Evolutionary conservation across 2,888 invertebrate species (phyloP).

Genomic region (Laothoe populi): DNA sequence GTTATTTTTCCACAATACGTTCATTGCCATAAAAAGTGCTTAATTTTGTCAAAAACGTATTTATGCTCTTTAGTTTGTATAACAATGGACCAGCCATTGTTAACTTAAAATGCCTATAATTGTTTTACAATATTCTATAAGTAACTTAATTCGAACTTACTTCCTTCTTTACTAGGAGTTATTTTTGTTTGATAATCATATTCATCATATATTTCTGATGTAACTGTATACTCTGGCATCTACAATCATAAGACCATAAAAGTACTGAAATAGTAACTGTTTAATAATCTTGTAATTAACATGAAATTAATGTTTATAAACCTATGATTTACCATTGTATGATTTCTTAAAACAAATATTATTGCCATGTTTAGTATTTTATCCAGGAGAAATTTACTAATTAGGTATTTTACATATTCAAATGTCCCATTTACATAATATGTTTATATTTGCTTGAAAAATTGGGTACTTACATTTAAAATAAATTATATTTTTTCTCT

Average conservation of each 20-base stretch:
- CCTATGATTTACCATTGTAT: background rate
- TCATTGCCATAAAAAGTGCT: no score
- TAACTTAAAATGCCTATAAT: no score
- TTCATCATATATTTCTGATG: conserved; percentile 90
- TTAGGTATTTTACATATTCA: background rate
- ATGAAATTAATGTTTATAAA: conserved; percentile 40
- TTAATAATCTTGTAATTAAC: conserved; percentile 28
- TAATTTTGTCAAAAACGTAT: no score
- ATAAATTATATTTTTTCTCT: conserved; percentile 2
- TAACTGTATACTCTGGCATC: conserved; percentile 86
- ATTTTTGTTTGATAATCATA: conserved; percentile 85
- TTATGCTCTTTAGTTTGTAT: no score
- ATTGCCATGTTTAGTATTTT: background rate
- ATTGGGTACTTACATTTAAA: conserved; percentile 33
- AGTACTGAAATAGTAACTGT: conserved; percentile 23
- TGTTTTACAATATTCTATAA: background rate
- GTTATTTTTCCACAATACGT: no score
- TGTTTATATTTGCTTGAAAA: conserved; percentile 26
- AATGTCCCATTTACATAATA: background rate
- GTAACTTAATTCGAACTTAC: conserved; percentile 56
- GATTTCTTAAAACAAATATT: background rate
- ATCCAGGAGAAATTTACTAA: background rate
- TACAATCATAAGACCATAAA: conserved; percentile 50
- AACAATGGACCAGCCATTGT: no score
- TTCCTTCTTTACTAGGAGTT: conserved; percentile 73